Conservation (phyloP, 2,113 vertebrate species). For the Carollia perspicillata region DNA sequence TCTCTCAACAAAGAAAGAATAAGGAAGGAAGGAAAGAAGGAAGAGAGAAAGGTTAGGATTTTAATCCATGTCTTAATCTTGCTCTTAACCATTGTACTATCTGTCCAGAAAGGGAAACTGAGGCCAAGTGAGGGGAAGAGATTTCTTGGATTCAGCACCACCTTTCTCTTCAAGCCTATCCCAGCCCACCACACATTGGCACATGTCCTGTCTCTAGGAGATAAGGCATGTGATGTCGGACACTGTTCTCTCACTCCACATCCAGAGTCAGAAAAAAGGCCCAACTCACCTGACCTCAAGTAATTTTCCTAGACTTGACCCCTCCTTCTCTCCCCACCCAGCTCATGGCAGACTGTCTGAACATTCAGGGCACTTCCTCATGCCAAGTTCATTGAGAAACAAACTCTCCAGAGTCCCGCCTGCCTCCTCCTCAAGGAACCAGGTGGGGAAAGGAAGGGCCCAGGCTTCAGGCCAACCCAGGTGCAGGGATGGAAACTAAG, state of each 20-base stretch:
- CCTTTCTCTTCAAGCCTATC: background rate
- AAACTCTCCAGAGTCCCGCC: background rate
- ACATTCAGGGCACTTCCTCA: background rate
- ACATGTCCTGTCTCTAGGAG: background rate
- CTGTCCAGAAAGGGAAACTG: background rate
- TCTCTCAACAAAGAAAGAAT: background rate
- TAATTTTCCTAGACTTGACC: background rate
- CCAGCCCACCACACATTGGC: background rate
- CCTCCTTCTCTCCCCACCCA: background rate
- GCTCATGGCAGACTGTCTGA: background rate
- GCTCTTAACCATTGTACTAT: background rate
- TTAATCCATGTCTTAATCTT: background rate
- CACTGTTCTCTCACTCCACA: background rate
- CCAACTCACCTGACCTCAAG: background rate
- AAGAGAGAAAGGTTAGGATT: background rate
- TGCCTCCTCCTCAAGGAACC: background rate
- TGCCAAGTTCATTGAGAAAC: background rate
- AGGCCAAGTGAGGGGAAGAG: background rate
- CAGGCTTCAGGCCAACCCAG: background rate
- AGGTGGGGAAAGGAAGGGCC: background rate
- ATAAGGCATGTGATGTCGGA: background rate
- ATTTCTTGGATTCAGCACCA: background rate
- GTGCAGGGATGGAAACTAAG: background rate
- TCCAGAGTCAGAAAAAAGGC: background rate
- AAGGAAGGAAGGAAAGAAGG: background rate